Evolutionary conservation across 2,888 invertebrate species (phyloP), one percentile per base, ranked within the genome.

Genomic region (Zygaena filipendulae): DNA sequence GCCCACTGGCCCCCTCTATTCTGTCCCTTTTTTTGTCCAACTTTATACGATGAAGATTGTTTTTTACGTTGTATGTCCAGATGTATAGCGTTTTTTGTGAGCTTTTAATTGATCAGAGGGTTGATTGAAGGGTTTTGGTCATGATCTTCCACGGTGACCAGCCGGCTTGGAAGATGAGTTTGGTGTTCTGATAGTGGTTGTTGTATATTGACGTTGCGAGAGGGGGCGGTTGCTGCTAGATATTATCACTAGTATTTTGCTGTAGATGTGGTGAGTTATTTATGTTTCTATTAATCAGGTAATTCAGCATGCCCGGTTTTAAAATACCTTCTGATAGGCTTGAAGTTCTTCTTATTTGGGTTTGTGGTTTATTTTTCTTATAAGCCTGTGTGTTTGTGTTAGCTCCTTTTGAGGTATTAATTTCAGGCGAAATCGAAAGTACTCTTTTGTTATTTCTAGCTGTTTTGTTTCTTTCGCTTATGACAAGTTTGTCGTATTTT

Each of bases 401-500:
- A n/a, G 27, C 9, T 13, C 11, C 11, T 9, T 31, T 25, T 13
- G 13, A 13, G 13, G 27, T 27, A 5, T 26, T 25, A 21, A 25
- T 36, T 29, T 32, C 32, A 13, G 33, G 32, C 1, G 39, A 36
- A 8, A 18, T 27, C 29, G 36, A 29, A 13, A 34, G 32, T 23
- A 23, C 30, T 32, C 34, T 34, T 32, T 39, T 39, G 14, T 33
- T 31, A 6, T 33, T 32, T 9, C 20, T 19, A 9, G 31, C 8
- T 29, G 23, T 30, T 27, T 29, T 29, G 10, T 25, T 34, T 32
- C 27, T 33, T 11, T 32, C 26, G 10, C 18, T n/a, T 33, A 40
- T 35, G 4, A 38, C 20, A 20, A 38, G 34, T 27, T 37, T 40
- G 11, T 37, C 40, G 20, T 40, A 40, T 33, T 36, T 40, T 23